Percentiles rank a stretch among this genome's conserved stretches.
These are phyloP conservation scores for Hipparchia sbordonii DNA, from an alignment of 2,888 invertebrate genomes.

Conservation along the genomic window DNA sequence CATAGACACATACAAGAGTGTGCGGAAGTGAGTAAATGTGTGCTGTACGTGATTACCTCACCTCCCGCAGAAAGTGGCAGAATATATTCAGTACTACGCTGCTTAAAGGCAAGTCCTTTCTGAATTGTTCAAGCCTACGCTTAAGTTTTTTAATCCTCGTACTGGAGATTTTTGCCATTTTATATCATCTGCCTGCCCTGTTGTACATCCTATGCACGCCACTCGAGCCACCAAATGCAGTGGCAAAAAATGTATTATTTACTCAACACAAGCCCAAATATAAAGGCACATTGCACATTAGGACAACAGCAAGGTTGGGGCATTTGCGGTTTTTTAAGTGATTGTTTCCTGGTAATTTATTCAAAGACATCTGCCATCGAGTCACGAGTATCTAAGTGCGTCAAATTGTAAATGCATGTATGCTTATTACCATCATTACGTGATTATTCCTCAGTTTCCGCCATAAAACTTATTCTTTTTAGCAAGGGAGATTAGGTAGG, in stretches of 20 bases:
- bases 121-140: too few relatives aligned
- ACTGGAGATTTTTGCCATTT: too few relatives aligned
- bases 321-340: conserved; percentile 24
- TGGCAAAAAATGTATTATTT: background rate
- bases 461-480: background rate
- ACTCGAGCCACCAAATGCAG: too few relatives aligned
- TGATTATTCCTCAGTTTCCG: conserved; percentile 26
- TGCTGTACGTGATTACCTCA: too few relatives aligned
- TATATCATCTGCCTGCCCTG: too few relatives aligned
- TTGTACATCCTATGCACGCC: too few relatives aligned
- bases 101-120: too few relatives aligned
- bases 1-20: too few relatives aligned
- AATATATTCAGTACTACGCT: too few relatives aligned
- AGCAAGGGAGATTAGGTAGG: background rate
- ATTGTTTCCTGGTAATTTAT: conserved; percentile 38
- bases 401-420: conserved; percentile 20
- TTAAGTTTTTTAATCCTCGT: too few relatives aligned
- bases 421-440: conserved; percentile 4
- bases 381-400: conserved; percentile 27
- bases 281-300: conserved; percentile 21
- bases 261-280: background rate
- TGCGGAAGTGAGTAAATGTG: too few relatives aligned
- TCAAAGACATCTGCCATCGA: conserved; percentile 32
- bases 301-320: conserved; percentile 26
- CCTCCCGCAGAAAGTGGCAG: too few relatives aligned